phyloP scores from a whole-genome alignment of 2,113 vertebrate species.

The Setophaga petechia region DNA sequence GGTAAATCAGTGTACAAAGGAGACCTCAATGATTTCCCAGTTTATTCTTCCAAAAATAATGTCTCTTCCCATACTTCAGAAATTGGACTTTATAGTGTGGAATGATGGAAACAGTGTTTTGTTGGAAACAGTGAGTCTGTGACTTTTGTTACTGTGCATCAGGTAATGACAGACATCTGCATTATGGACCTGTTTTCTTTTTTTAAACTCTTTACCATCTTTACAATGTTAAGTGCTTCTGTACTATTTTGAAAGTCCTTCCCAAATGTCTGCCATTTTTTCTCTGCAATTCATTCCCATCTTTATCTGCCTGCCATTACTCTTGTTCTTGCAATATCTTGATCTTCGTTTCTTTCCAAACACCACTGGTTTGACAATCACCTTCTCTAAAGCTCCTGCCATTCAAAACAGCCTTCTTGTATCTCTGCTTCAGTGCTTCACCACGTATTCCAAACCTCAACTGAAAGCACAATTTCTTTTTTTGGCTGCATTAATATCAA shows the following conservation, averaged over 20 bases:
- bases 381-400: not conserved
- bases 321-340: not conserved
- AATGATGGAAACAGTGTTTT: not conserved
- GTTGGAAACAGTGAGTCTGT: not conserved
- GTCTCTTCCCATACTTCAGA: slow-evolving; percentile 19
- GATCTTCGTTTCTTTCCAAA: not conserved
- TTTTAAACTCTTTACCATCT: not conserved
- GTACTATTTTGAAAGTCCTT: not conserved
- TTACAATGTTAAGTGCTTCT: not conserved
- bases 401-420: slow-evolving; percentile 16
- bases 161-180: not conserved
- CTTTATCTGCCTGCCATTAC: not conserved
- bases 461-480: not conserved
- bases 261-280: not conserved
- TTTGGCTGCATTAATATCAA: not conserved
- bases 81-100: not conserved
- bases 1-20: not conserved
- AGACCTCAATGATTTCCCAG: not conserved
- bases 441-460: slow-evolving; percentile 28
- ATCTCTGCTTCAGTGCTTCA: not conserved
- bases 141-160: not conserved
- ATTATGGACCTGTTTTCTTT: not conserved
- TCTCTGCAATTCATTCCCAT: not conserved
- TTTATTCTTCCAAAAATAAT: slow-evolving; percentile 39
- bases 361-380: not conserved